These are phyloP conservation scores for Anthopleura sola DNA, from an alignment of 64 coral and sea anemone species.

Conservation along the genomic window DNA sequence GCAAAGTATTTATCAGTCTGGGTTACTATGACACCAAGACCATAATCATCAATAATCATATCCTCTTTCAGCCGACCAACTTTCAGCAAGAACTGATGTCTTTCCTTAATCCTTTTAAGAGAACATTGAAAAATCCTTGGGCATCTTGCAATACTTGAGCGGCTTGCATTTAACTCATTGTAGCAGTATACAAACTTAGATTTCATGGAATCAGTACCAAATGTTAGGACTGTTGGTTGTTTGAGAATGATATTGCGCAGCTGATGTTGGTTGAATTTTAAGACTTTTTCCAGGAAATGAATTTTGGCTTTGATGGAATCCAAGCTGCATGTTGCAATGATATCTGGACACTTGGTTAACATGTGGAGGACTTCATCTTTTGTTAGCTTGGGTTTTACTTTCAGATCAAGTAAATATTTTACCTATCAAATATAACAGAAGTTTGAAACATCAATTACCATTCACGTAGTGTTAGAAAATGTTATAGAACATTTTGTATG, in stretches of 20 bases:
- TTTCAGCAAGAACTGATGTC: slow-evolving; percentile 74
- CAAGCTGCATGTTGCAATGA: slow-evolving; percentile 69
- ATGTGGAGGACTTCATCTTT: slow-evolving; percentile 86
- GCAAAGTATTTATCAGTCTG: slow-evolving; percentile 67
- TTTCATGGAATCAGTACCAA: slow-evolving; percentile 63
- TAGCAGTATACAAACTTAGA: slow-evolving; percentile 86
- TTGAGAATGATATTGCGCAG: slow-evolving; percentile 87
- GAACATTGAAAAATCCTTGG: slow-evolving; percentile 94
- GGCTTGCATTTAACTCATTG: slow-evolving; percentile 65
- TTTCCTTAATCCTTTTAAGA: slow-evolving; percentile 81
- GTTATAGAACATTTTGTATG: too few relatives aligned
- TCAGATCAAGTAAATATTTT: slow-evolving; percentile 61
- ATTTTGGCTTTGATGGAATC: slow-evolving; percentile 64
- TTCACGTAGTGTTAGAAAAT: too few relatives aligned
- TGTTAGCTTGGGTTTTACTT: slow-evolving; percentile 75
- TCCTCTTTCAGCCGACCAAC: slow-evolving; percentile 56
- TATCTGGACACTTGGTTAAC: slow-evolving; percentile 81
- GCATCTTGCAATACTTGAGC: slow-evolving; percentile 73
- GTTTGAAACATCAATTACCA: neutral
- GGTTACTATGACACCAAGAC: slow-evolving; percentile 79
- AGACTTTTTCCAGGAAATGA: slow-evolving; percentile 63
- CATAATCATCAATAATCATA: slow-evolving; percentile 81
- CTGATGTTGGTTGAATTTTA: slow-evolving; percentile 88
- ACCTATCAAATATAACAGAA: slow-evolving; percentile 48
- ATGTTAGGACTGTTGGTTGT: slow-evolving; percentile 91